phyloP scores from a whole-genome alignment of 2,797 vertebrate species.

The Coilia nasus region DNA sequence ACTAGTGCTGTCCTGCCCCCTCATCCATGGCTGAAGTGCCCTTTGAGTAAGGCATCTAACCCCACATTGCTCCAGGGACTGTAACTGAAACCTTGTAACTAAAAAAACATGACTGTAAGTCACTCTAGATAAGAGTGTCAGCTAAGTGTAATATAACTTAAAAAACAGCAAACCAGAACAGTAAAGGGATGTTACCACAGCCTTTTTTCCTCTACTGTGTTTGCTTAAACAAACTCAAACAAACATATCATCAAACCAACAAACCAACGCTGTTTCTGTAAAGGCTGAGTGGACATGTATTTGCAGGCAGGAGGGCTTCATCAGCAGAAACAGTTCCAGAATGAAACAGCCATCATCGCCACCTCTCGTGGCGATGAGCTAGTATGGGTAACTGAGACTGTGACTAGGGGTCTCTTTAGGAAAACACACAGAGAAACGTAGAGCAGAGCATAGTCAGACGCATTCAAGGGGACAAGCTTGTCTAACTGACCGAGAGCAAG shows the following conservation, averaged over 20 bases:
- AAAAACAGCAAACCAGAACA: conserved; percentile 33
- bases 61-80: no score
- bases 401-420: not conserved
- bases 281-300: not conserved
- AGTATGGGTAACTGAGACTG: not conserved
- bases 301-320: not conserved
- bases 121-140: no score
- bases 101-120: no score
- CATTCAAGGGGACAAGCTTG: conserved; percentile 5
- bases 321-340: not conserved
- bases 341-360: not conserved
- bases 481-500: not conserved
- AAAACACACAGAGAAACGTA: not conserved
- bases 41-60: no score
- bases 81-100: no score
- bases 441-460: not conserved
- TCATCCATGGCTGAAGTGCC: no score
- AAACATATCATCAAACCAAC: not conserved
- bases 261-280: not conserved
- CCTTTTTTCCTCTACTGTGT: not conserved
- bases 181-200: not conserved
- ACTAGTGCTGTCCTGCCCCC: no score
- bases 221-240: not conserved
- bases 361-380: not conserved
- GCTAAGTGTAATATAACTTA: not conserved